Conservation (phyloP, 2,113 vertebrate genomes). For the Morphnarchus princeps region DNA sequence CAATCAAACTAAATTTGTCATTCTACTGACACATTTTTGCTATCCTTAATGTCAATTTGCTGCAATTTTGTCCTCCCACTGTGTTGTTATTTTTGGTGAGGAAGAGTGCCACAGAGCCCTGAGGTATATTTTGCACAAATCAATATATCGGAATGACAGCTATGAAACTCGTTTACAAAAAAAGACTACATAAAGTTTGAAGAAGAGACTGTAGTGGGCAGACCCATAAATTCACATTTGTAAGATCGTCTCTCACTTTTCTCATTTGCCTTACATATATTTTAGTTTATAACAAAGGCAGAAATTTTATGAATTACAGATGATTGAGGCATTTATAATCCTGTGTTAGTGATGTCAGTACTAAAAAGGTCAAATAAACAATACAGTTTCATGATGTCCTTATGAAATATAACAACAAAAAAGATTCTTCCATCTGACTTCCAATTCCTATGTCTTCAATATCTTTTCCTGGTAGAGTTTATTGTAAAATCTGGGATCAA, state of each 20-base stretch:
- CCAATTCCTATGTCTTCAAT: background rate
- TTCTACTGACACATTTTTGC: slow-evolving; percentile 26
- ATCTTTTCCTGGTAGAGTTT: background rate
- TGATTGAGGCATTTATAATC: background rate
- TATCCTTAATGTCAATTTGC: slow-evolving; percentile 36
- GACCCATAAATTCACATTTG: background rate
- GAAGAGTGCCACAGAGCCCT: background rate
- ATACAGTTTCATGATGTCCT: background rate
- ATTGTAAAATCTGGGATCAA: background rate
- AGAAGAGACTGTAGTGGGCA: background rate
- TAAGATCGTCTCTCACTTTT: background rate
- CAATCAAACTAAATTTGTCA: slow-evolving; percentile 58
- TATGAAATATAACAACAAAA: background rate
- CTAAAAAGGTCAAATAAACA: background rate
- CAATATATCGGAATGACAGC: background rate
- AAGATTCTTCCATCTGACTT: background rate
- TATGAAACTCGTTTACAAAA: background rate
- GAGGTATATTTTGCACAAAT: slow-evolving; percentile 10
- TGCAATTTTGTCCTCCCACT: background rate
- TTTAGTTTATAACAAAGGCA: background rate
- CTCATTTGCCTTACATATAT: background rate
- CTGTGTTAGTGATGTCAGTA: background rate
- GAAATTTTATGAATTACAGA: background rate
- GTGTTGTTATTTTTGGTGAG: slow-evolving; percentile 28
- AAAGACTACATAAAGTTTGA: background rate